These are phyloP conservation scores for Malurus melanocephalus DNA, from an alignment of 2,113 vertebrate genomes.

Conservation along the genomic window DNA sequence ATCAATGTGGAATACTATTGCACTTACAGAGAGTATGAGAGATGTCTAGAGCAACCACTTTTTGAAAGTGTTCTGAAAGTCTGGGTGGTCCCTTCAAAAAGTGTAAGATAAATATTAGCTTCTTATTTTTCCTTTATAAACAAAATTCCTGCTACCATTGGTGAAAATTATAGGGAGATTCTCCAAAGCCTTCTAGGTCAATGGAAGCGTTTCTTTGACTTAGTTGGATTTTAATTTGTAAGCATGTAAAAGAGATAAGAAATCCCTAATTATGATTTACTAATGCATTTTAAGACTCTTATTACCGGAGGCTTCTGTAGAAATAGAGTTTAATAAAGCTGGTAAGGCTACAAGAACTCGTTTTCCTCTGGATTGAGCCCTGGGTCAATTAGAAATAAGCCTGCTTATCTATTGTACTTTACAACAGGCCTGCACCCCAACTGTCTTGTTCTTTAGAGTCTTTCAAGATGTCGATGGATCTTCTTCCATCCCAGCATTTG, in stretches of 20 bases:
- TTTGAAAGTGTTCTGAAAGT: background rate
- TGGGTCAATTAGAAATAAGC: constrained; percentile 5
- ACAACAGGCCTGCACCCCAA: background rate
- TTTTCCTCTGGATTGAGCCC: background rate
- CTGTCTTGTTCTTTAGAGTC: background rate
- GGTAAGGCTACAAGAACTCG: background rate
- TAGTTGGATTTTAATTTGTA: background rate
- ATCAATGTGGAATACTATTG: accelerated
- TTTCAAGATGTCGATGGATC: background rate
- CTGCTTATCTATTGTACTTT: background rate
- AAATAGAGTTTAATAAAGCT: background rate
- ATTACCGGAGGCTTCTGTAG: background rate
- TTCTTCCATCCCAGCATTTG: background rate
- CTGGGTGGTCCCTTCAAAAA: background rate
- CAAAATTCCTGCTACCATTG: background rate
- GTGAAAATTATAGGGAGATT: background rate
- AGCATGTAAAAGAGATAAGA: background rate
- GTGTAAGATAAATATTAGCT: background rate
- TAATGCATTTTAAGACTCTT: background rate
- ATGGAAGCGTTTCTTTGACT: background rate
- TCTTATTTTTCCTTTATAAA: background rate
- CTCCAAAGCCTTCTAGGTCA: background rate
- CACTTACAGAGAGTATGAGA: background rate
- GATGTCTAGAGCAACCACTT: background rate
- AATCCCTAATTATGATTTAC: constrained; percentile 23